Base-by-base conservation (phyloP, 2,888 invertebrate genomes). In the Saturnia japonica region DNA sequence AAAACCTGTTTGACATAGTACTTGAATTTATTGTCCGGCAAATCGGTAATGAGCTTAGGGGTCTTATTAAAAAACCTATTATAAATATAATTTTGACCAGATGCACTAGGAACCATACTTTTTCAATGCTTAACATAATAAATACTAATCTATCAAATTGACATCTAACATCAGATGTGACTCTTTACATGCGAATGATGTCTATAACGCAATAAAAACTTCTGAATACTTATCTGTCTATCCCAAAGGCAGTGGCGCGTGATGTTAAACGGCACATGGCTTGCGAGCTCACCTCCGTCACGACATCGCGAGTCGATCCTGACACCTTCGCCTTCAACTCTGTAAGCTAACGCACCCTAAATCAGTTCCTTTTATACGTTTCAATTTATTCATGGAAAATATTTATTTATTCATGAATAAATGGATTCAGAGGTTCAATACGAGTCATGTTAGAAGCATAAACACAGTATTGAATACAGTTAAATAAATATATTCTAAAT, bases 211-310 rank as follows among this genome's bases (percentile, higher is more conserved):
- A 22, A 19, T 16, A 34, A n/a, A 22, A 51, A 40, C n/a, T 57
- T n/a, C 64, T 69, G 19, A 34, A 12, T 69, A 60, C 69, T 25
- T 22, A n/a, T 40, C 69, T 69, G 64, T 22, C 69, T 40, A 62
- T 16, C 43, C 28, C 22, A 14, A 62, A 69, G 64, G 64, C 69
- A 51, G 64, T 57, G 64, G n/a, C 62, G 47, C 69, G 64, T 69
- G 69, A 51, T 47, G 64, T 64, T 64, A 69, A 69, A 28, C 28
- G 57, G 28, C 57, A 60, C 28, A 69, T 66, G 64, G 64, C 40
- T 69, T 66, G 34, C 28, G 54, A 42, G 54, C 70, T 42, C 67
- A 67, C 66, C 70, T 67, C 67, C 54, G 67, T 70, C 70, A 70
- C 70, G 54, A 34, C 57, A n/a, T 70, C 54, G 54, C 54, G 51